Percentiles rank a stretch among this genome's conserved stretches.
phyloP scores from a whole-genome alignment of 2,113 vertebrate genomes.

The Psephotus haematonotus region DNA sequence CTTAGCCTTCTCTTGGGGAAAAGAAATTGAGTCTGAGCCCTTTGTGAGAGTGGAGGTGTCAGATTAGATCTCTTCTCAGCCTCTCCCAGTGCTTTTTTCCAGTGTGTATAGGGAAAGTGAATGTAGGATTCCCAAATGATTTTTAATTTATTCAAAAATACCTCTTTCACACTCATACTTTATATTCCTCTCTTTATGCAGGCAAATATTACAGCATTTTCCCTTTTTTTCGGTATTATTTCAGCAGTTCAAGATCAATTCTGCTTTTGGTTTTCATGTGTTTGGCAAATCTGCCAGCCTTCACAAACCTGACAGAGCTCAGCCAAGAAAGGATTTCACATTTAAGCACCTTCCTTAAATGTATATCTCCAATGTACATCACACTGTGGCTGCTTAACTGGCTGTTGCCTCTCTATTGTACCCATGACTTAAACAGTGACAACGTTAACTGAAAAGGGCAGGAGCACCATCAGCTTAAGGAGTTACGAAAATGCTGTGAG shows the following conservation, averaged over 20 bases:
- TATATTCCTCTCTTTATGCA: neutral
- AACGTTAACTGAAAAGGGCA: neutral
- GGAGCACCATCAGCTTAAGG: neutral
- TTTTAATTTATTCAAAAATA: neutral
- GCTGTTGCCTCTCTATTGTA: neutral
- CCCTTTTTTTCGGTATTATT: neutral
- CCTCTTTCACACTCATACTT: neutral
- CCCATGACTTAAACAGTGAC: neutral
- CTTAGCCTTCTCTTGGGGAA: neutral
- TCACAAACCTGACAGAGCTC: neutral
- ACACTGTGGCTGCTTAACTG: neutral
- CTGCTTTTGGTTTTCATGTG: neutral
- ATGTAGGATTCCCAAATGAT: neutral
- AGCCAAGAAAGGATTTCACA: neutral
- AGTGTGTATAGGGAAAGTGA: neutral
- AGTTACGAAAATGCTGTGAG: neutral
- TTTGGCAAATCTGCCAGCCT: neutral
- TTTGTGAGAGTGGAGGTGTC: neutral
- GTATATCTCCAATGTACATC: neutral
- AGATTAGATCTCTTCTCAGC: neutral
- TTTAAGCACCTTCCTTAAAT: neutral
- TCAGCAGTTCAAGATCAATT: neutral
- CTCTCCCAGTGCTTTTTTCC: neutral
- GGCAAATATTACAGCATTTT: neutral
- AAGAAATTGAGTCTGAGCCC: neutral